phyloP scores from a whole-genome alignment of 2,113 vertebrate species.

The Thryonomys swinderianus region DNA sequence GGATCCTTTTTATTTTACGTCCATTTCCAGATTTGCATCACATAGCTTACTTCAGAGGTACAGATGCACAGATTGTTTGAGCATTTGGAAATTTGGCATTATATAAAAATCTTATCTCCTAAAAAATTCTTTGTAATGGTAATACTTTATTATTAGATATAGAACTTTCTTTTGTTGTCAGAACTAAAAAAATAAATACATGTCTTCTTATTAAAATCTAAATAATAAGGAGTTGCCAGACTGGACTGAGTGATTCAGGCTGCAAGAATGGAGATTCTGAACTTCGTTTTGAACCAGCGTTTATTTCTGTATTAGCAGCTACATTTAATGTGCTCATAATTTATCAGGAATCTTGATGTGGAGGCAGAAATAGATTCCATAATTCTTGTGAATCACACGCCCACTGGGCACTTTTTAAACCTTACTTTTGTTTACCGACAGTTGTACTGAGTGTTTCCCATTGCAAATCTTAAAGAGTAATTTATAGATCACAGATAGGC shows the following conservation, averaged over 20 bases:
- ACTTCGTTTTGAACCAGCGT: slow-evolving; percentile 65
- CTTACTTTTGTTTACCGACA: slow-evolving; percentile 70
- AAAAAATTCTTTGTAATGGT: not conserved
- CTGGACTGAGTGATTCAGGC: not conserved
- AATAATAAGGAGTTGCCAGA: not conserved
- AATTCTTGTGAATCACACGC: slow-evolving; percentile 67
- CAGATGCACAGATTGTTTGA: not conserved
- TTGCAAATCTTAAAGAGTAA: slow-evolving; percentile 67
- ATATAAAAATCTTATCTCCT: not conserved
- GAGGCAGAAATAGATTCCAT: slow-evolving; percentile 63
- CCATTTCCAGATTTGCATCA: not conserved
- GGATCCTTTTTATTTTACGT: not conserved
- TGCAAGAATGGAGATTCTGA: not conserved
- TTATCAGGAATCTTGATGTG: slow-evolving; percentile 74
- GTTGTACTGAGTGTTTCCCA: slow-evolving; percentile 51
- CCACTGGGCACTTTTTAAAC: slow-evolving; percentile 53
- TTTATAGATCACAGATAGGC: no score
- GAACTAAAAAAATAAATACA: not conserved
- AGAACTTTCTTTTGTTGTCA: not conserved
- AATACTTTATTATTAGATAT: not conserved
- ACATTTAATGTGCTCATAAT: slow-evolving; percentile 64
- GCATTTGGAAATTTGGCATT: not conserved
- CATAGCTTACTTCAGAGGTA: not conserved
- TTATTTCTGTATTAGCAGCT: slow-evolving; percentile 63
- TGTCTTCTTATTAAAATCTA: not conserved